Evolutionary conservation across 2,888 invertebrate species (phyloP).

Genomic region (Pseudococcus viburni): DNA sequence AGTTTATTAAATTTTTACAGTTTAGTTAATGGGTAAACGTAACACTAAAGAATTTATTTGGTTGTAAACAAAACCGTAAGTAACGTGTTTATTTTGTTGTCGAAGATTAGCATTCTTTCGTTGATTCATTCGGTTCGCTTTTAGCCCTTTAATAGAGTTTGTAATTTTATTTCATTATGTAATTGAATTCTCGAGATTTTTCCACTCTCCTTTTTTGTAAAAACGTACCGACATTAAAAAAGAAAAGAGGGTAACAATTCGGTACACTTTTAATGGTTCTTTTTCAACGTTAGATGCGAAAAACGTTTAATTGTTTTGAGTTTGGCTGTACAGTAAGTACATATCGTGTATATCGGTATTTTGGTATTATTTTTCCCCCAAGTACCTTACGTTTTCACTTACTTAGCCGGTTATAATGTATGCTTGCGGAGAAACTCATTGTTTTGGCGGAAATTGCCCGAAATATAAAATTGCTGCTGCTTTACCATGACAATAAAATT

Average conservation of each 20-base stretch:
- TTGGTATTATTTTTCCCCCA: too few relatives aligned
- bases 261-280: background rate
- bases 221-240: background rate
- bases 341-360: background rate
- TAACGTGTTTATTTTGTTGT: background rate
- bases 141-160: conserved; percentile 8
- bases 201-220: background rate
- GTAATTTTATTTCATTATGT: conserved; percentile 20
- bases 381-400: background rate
- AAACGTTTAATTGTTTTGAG: background rate
- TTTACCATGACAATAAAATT: background rate
- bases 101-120: background rate
- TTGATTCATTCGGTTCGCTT: background rate
- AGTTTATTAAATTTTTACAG: background rate
- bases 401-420: background rate
- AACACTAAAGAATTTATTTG: background rate
- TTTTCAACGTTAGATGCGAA: background rate
- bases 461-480: background rate
- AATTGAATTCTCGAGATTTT: conserved; percentile 27
- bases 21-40: background rate
- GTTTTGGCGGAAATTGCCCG: background rate
- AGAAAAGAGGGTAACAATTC: background rate
- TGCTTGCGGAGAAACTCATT: background rate
- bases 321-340: background rate
- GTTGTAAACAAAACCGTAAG: background rate